A percentile compares a stretch with the other conserved stretches of the same genome.
These are phyloP conservation scores for Chelonia mydas DNA, from an alignment of 2,797 vertebrate species.

Conservation along the genomic window DNA sequence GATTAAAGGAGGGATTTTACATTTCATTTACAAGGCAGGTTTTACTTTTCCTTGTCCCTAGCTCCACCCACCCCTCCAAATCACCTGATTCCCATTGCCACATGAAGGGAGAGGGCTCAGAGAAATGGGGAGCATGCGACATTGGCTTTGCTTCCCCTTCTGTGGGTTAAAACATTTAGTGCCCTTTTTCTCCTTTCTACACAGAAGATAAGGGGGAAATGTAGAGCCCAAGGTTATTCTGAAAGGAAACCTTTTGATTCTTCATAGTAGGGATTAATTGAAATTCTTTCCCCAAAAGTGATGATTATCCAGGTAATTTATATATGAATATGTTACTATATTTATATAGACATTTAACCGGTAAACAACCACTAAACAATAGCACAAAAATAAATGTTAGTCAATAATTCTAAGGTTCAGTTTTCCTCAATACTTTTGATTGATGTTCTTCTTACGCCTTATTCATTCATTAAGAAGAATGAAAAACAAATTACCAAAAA, in stretches of 20 bases:
- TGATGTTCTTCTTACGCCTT: conserved; percentile 44
- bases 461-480: conserved; percentile 41
- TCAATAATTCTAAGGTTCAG: conserved; percentile 26
- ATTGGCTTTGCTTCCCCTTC: background rate
- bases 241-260: background rate
- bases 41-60: conserved; percentile 27
- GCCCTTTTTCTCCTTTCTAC: background rate
- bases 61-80: background rate
- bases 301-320: background rate
- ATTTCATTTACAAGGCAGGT: background rate
- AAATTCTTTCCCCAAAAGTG: background rate
- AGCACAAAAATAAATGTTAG: background rate
- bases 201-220: background rate
- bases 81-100: background rate
- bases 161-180: background rate
- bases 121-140: background rate
- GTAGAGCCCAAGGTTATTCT: background rate
- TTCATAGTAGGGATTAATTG: background rate
- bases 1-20: background rate
- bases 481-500: conserved; percentile 33
- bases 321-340: background rate
- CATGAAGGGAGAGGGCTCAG: background rate
- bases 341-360: background rate
- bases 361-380: background rate
- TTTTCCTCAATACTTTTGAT: conserved; percentile 25